Evolutionary conservation across 2,113 vertebrate genomes (phyloP).

Genomic region (Corynorhinus townsendii): DNA sequence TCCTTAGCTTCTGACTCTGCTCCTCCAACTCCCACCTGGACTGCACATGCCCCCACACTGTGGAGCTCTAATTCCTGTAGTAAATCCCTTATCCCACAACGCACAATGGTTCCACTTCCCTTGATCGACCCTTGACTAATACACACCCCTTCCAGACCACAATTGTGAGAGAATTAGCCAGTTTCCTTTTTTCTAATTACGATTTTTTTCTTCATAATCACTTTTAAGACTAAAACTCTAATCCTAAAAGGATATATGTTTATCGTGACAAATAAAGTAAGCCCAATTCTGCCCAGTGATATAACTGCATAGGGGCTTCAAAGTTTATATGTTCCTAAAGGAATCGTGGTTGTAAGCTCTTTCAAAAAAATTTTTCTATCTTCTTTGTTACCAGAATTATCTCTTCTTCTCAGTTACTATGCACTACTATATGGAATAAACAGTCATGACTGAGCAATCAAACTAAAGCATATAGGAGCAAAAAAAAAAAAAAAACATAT

Average conservation of each 20-base stretch:
- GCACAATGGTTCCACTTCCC: background rate
- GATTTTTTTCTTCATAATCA: background rate
- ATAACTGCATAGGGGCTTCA: background rate
- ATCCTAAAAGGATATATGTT: background rate
- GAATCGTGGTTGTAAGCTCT: background rate
- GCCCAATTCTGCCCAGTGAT: background rate
- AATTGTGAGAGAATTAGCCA: background rate
- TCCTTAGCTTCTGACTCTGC: background rate
- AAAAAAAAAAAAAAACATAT: background rate
- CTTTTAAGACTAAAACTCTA: background rate
- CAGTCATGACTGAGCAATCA: slow-evolving; percentile 22
- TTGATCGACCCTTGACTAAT: background rate
- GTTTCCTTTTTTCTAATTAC: background rate
- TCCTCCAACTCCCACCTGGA: accelerated
- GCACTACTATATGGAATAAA: slow-evolving; percentile 9
- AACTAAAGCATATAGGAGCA: background rate
- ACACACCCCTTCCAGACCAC: background rate
- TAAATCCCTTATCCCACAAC: background rate
- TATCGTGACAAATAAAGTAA: background rate
- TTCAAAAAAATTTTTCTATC: background rate
- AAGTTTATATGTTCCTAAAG: background rate
- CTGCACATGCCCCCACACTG: background rate
- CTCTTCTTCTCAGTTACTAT: background rate
- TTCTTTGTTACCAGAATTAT: background rate
- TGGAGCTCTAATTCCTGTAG: background rate